Base-by-base conservation (phyloP, 2,797 vertebrate species). In the Botia kubotai region DNA sequence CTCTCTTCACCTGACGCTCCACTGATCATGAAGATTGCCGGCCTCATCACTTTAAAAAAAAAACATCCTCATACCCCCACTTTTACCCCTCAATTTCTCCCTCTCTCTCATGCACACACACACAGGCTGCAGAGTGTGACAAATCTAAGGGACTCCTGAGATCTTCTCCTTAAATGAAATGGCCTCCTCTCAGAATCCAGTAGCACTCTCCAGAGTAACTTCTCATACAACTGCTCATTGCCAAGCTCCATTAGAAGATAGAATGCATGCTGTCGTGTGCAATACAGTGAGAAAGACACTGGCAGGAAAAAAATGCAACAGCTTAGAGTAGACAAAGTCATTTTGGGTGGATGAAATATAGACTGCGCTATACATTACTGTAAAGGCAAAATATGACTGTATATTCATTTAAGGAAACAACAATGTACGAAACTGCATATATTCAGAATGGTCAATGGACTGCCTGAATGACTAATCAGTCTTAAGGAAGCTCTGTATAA, bases 121-220 rank as follows among this genome's bases (percentile, higher is more conserved):
- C 8, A n/a, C 2, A 67, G 58, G 48, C 55, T 57, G 21, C 62
- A 65, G 73, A 82, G 68, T 86, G 82, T 86, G 82, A 84, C 85
- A 72, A 83, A 58, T 75, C 68, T 77, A 67, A 36, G 67, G 65
- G 63, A 83, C 85, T 84, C 82, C 74, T 70, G 82, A 86, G 82
- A 82, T 70, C 69, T 80, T 82, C 79, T 75, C 69, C 52, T 83
- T 76, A 86, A 86, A 83, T 83, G 71, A 86, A 86, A 81, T 62
- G 55, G 78, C 74, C 68, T 82, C 52, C 65, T 74, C 52, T 71
- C 55, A 66, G 50, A 84, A 74, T 62, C 76, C 57, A 77, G 80
- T 23, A 53, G 63, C 70, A 70, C 66, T 57, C 72, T 80, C 73
- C 62, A 29, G 82, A 80, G 82, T 65, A 77, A 70, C 69, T 66